These are phyloP conservation scores for Enchytraeus crypticus DNA, from an alignment of 2,888 invertebrate genomes.

Conservation along the genomic window DNA sequence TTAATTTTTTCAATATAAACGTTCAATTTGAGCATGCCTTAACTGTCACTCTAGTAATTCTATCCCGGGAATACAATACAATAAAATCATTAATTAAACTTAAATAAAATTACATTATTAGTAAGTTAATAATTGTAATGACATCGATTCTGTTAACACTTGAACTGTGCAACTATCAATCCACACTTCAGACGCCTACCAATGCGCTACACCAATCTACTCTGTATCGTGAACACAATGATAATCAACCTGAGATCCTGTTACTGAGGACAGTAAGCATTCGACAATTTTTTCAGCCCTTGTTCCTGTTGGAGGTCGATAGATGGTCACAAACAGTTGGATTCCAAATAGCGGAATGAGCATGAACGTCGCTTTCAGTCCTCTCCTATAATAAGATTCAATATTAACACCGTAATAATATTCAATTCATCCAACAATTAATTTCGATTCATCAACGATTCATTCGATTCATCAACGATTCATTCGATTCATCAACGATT, in stretches of 20 bases:
- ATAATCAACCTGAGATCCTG: neutral
- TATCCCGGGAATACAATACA: too few relatives aligned
- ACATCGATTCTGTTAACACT: too few relatives aligned
- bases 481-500: neutral
- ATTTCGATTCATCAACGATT: neutral
- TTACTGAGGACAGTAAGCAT: neutral
- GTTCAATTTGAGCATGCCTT: too few relatives aligned
- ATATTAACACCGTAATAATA: neutral
- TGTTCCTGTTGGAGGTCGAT: constrained; percentile 29
- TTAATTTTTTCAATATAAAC: too few relatives aligned
- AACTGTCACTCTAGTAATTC: too few relatives aligned
- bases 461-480: neutral
- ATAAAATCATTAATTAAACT: too few relatives aligned
- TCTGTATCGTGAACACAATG: neutral
- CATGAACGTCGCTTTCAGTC: constrained; percentile 42
- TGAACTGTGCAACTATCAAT: neutral
- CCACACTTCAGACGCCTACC: neutral
- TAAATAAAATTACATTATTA: too few relatives aligned
- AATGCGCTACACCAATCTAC: neutral
- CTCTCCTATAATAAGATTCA: constrained; percentile 28
- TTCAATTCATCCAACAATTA: neutral
- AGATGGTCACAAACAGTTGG: constrained; percentile 39
- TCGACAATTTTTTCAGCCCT: neutral
- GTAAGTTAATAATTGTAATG: too few relatives aligned
- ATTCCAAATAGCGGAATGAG: constrained; percentile 43